Percentiles rank a stretch among this genome's conserved stretches.
These are phyloP conservation scores for Pseudochirops corinnae DNA, from an alignment of 2,797 vertebrate genomes.

Conservation along the genomic window DNA sequence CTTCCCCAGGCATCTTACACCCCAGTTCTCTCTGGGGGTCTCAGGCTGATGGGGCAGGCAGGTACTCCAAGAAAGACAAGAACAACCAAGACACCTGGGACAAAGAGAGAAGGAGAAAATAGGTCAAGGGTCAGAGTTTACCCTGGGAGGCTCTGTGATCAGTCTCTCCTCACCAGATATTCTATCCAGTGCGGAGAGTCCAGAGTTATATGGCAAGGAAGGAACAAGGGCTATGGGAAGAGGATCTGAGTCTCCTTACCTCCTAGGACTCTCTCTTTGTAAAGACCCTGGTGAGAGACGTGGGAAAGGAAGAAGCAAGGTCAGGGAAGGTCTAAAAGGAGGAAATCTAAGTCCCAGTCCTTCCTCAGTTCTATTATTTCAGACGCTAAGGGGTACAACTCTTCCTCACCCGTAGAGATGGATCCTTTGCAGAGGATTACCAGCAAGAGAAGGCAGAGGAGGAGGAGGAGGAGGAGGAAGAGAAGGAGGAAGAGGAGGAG, in stretches of 20 bases:
- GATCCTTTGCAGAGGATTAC: neutral
- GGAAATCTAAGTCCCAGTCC: neutral
- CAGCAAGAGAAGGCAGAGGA: neutral
- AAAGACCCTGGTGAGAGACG: neutral
- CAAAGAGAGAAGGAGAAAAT: neutral
- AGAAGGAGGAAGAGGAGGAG: too few species aligned
- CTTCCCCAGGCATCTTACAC: neutral
- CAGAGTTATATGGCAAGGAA: neutral
- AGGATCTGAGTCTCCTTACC: neutral
- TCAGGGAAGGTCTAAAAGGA: neutral
- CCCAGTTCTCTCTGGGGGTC: neutral
- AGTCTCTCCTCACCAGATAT: rapidly evolving
- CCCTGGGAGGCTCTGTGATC: neutral
- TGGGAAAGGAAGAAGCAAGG: neutral
- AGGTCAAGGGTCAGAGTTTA: neutral
- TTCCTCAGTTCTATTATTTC: neutral
- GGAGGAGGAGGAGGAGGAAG: too few species aligned
- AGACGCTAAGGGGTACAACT: rapidly evolving
- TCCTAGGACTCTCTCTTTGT: neutral
- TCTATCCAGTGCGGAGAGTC: rapidly evolving
- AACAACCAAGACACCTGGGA: neutral
- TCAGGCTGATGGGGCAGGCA: neutral
- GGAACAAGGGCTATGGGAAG: neutral
- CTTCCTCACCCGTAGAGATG: neutral
- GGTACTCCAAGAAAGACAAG: neutral